phyloP scores from a whole-genome alignment of 2,113 vertebrate genomes.

The Odocoileus virginianus region DNA sequence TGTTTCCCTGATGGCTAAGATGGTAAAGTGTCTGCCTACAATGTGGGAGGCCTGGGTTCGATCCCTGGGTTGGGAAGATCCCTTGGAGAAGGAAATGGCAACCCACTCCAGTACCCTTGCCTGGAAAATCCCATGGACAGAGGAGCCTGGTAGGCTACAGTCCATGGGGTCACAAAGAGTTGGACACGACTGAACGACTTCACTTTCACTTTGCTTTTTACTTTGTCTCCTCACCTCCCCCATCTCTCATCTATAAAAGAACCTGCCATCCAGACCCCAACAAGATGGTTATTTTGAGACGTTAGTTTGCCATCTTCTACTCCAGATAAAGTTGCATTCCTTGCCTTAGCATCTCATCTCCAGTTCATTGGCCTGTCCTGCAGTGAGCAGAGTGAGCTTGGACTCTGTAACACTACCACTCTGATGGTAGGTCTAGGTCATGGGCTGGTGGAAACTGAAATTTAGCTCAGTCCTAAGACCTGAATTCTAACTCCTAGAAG shows the following conservation, averaged over 20 bases:
- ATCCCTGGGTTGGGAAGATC: background rate
- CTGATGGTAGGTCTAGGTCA: too few relatives aligned
- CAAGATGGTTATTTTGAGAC: background rate
- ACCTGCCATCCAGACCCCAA: background rate
- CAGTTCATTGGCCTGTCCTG: background rate
- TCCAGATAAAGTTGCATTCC: background rate
- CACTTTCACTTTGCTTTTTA: background rate
- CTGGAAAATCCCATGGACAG: background rate
- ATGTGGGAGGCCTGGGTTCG: background rate
- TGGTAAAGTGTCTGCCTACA: background rate
- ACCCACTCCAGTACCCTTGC: background rate
- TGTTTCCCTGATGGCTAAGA: background rate
- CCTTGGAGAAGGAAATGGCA: background rate
- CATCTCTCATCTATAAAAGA: background rate
- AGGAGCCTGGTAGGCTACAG: background rate
- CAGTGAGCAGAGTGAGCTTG: background rate
- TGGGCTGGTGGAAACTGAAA: background rate
- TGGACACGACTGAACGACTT: fast-evolving
- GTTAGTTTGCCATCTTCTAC: background rate
- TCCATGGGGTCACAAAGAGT: background rate
- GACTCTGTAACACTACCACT: background rate
- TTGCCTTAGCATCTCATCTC: background rate
- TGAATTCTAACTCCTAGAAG: background rate
- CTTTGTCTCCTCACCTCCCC: background rate
- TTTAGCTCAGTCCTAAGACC: background rate